Conservation (phyloP, 2,888 invertebrate genomes). For the Drosophila mercatorum region DNA sequence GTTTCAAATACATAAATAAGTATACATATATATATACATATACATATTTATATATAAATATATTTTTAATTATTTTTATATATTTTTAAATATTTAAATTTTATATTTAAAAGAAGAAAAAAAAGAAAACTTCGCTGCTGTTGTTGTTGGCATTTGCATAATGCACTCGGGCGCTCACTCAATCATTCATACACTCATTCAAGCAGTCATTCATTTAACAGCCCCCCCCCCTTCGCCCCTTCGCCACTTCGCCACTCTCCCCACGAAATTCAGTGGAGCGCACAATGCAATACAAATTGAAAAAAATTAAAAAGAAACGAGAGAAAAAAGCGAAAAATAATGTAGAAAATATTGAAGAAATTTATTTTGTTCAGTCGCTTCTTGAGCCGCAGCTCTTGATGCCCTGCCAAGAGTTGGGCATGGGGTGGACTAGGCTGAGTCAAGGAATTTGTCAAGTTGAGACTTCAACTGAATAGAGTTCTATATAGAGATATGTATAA, state of each 20-base stretch:
- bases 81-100: conserved; percentile 24
- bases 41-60: background rate
- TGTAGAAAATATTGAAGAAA: conserved; percentile 13
- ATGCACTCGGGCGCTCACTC: conserved; percentile 51
- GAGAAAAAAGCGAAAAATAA: background rate
- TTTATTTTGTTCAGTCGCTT: background rate
- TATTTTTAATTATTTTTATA: conserved; percentile 8
- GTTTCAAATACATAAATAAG: background rate
- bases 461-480: background rate
- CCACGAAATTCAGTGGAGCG: conserved; percentile 50
- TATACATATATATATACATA: background rate
- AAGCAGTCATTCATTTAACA: conserved; percentile 35
- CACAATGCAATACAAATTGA: conserved; percentile 48
- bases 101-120: background rate
- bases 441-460: background rate
- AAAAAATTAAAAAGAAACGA: conserved; percentile 9
- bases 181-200: conserved; percentile 48
- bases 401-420: background rate
- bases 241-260: no score
- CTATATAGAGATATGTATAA: no score
- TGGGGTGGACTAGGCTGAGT: background rate
- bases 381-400: background rate
- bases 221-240: conserved; percentile 13
- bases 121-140: conserved; percentile 12
- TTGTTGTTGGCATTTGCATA: conserved; percentile 53